Conservation (phyloP, 2,797 vertebrate genomes). For the Typhlichthys eigenmanni region DNA sequence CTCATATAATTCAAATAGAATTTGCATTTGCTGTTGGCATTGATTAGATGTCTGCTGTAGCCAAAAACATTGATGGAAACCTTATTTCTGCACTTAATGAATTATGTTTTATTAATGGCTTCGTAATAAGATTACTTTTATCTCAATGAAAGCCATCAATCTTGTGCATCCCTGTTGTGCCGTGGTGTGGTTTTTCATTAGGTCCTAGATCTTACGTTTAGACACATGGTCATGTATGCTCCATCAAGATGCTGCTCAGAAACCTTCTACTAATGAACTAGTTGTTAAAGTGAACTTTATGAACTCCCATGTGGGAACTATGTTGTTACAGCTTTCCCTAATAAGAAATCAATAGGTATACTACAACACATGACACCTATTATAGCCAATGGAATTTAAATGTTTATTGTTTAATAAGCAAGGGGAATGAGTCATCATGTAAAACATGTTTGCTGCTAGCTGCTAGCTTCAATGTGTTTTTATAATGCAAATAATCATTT, state of each 20-base stretch:
- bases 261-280: not conserved
- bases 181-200: slow-evolving; percentile 60
- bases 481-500: no score
- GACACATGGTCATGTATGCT: slow-evolving; percentile 1
- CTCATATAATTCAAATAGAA: slow-evolving; percentile 26
- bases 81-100: slow-evolving; percentile 78
- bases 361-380: no score
- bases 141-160: slow-evolving; percentile 72
- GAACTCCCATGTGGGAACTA: no score
- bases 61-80: slow-evolving; percentile 66
- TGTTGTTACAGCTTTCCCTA: no score
- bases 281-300: no score
- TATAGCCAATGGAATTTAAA: no score
- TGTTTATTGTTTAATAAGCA: no score
- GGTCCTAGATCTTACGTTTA: slow-evolving; percentile 37
- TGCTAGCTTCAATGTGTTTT: no score
- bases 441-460: no score
- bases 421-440: no score
- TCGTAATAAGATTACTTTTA: slow-evolving; percentile 76
- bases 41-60: slow-evolving; percentile 59
- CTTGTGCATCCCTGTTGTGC: slow-evolving; percentile 52
- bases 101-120: slow-evolving; percentile 80
- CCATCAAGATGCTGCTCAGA: not conserved
- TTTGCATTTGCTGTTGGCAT: slow-evolving; percentile 51
- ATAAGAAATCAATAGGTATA: no score